Base-by-base conservation (phyloP, 2,113 vertebrate genomes). In the Epinephelus moara region DNA sequence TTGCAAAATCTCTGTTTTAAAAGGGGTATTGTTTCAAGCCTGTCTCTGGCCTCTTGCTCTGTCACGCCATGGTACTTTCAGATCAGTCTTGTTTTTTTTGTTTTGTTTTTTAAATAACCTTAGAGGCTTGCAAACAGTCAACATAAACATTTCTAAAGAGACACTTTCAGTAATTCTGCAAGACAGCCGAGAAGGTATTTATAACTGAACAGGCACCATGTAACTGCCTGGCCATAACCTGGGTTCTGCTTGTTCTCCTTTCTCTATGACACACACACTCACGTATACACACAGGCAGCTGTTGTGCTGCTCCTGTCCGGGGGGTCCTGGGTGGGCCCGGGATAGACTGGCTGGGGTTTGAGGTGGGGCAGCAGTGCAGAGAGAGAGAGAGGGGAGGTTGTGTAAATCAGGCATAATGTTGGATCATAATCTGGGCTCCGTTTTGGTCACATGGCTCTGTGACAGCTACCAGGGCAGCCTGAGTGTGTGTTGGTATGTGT, bases 381-480 rank as follows among this genome's bases (percentile, higher is more conserved):
- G 63, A 23, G 23, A 21, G 71, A 17, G 23, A n/a, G 75, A 21
- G 70, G 47, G 68, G 21, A 27, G 78, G 59, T 71, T 83, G 88
- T 91, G 78, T 83, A 88, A 89, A 71, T 62, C 74, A 55, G 74
- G 75, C 72, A 75, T 62, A 76, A 85, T 78, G 81, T 67, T 80
- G 68, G 69, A 76, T 73, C 74, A 81, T 67, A 61, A 71, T 78
- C 81, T 50, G 62, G 75, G 62, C 81, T 81, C 73, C 66, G 57
- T 70, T 86, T 80, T 74, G 82, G 87, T 89, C 84, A 49, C 75
- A 67, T 91, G 86, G 85, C 85, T 80, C 80, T 42, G 86, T 86
- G 92, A 91, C 86, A 87, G 84, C 67, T 57, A 81, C 80, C 87
- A 87, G 85, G 4, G 77, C 63, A 49, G 85, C 93, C 81, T 62